A percentile compares a stretch with the other conserved stretches of the same genome.
phyloP scores from a whole-genome alignment of 2,113 vertebrate species.

The Anhinga rufa region DNA sequence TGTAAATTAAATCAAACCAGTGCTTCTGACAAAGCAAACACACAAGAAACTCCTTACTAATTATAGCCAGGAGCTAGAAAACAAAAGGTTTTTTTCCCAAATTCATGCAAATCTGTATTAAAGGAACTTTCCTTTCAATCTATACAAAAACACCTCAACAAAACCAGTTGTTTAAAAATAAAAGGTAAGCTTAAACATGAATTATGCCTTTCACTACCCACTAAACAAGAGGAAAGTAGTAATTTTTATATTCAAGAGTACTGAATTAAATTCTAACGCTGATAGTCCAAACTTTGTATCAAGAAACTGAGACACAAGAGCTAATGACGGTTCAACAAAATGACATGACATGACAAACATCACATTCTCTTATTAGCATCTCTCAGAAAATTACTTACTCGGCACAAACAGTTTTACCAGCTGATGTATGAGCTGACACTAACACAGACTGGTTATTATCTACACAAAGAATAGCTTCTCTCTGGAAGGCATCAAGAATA shows the following conservation, averaged over 20 bases:
- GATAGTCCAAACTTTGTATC: background rate
- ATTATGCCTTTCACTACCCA: background rate
- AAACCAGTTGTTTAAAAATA: background rate
- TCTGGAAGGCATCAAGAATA: conserved; percentile 95
- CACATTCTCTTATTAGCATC: background rate
- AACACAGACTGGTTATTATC: conserved; percentile 98
- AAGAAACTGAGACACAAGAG: background rate
- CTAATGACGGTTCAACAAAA: background rate
- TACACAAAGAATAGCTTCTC: conserved; percentile 93
- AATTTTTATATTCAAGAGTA: background rate
- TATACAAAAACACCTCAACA: background rate
- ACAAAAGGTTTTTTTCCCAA: background rate
- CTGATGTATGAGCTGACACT: conserved; percentile 96
- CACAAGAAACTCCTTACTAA: background rate
- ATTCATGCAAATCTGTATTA: background rate
- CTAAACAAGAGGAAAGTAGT: background rate
- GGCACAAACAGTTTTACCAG: conserved; percentile 99
- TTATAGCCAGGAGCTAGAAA: background rate
- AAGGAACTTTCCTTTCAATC: background rate
- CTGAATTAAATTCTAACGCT: background rate
- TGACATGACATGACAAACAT: background rate
- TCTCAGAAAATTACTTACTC: conserved; percentile 83
- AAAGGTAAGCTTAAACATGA: background rate
- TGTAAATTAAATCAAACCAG: background rate
- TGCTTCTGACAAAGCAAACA: background rate